Evolutionary conservation across 2,888 invertebrate genomes (phyloP).

Genomic region (Tetragonula carbonaria): DNA sequence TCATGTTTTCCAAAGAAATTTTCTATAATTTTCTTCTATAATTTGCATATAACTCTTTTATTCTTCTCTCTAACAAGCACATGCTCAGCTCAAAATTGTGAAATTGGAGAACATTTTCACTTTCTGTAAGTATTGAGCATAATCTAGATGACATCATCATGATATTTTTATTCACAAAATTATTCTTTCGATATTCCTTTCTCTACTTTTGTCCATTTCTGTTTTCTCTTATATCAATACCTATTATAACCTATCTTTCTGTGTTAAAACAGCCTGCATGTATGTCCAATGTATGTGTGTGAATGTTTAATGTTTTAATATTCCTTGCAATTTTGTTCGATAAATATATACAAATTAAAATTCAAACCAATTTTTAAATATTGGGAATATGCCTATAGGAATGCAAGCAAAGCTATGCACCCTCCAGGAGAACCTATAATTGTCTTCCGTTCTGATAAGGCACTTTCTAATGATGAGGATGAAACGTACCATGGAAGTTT

Average conservation of each 20-base stretch:
- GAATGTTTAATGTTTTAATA: background rate
- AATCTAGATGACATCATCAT: constrained; percentile 1
- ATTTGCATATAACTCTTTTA: constrained; percentile 41
- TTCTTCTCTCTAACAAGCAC: constrained; percentile 79
- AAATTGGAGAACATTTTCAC: constrained; percentile 80
- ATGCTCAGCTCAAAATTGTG: constrained; percentile 81
- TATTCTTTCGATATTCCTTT: background rate
- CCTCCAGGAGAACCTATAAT: constrained; percentile 92
- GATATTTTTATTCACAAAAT: background rate
- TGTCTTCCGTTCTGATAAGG: constrained; percentile 92
- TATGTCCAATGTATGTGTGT: background rate
- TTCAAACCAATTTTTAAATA: background rate
- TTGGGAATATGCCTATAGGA: constrained; percentile 36
- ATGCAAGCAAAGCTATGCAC: constrained; percentile 92
- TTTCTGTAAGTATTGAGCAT: constrained; percentile 75
- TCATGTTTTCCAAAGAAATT: background rate
- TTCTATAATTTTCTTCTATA: background rate
- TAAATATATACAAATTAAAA: background rate
- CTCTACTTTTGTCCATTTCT: background rate
- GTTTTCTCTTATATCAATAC: background rate
- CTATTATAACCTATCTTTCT: background rate
- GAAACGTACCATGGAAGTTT: constrained; percentile 92
- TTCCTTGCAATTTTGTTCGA: background rate
- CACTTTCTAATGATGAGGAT: constrained; percentile 91
- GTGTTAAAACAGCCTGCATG: background rate